phyloP scores from a whole-genome alignment of 2,113 vertebrate genomes.

The Geococcyx californianus region DNA sequence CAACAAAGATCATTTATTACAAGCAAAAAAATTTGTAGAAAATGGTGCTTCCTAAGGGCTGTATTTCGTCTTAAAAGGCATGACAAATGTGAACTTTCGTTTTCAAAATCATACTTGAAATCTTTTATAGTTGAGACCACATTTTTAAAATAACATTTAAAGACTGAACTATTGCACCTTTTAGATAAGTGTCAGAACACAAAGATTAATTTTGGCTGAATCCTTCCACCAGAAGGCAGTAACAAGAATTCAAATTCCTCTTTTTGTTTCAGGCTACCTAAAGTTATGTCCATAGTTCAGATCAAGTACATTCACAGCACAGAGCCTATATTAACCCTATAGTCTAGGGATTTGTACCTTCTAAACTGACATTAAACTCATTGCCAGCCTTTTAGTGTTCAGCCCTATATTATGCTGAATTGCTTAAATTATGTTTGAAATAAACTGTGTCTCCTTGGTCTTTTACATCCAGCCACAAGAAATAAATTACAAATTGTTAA shows the following conservation, averaged over 20 bases:
- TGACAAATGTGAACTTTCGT: not conserved
- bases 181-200: not conserved
- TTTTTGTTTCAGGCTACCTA: not conserved
- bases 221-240: not conserved
- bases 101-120: not conserved
- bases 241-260: not conserved
- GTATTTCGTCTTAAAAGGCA: not conserved
- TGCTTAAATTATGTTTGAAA: not conserved
- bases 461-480: not conserved
- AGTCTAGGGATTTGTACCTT: not conserved
- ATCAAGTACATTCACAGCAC: not conserved
- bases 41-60: not conserved
- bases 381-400: not conserved
- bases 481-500: not conserved
- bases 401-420: not conserved
- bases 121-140: not conserved
- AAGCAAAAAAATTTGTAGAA: not conserved
- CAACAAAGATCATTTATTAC: not conserved
- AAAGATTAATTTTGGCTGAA: not conserved
- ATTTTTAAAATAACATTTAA: not conserved
- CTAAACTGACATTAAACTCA: not conserved
- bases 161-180: not conserved
- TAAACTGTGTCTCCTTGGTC: not conserved
- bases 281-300: not conserved
- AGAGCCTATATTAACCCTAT: not conserved